Evolutionary conservation across 2,797 vertebrate genomes (phyloP).

Genomic region (Sebastiscus tertius): DNA sequence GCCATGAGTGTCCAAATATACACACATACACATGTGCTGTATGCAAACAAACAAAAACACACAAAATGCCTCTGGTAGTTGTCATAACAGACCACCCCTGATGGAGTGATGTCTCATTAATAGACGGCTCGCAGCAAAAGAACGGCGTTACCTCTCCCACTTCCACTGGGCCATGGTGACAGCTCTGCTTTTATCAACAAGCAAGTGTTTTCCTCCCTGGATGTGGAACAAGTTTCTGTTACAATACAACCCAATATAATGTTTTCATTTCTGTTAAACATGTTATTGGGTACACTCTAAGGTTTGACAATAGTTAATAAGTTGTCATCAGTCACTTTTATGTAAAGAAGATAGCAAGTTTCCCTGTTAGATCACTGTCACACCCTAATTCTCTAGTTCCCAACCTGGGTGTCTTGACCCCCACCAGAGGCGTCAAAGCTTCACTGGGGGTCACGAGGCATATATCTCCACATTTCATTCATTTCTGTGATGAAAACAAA

Average conservation of each 20-base stretch:
- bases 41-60: constrained; percentile 37
- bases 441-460: too few relatives aligned
- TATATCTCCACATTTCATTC: too few relatives aligned
- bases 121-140: constrained; percentile 65
- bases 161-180: constrained; percentile 54
- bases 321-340: background rate
- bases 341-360: background rate
- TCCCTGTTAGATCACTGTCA: background rate
- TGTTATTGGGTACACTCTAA: background rate
- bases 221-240: constrained; percentile 5
- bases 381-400: background rate
- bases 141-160: constrained; percentile 65
- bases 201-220: constrained; percentile 2
- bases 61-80: constrained; percentile 66
- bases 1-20: constrained; percentile 43
- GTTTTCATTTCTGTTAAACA: background rate
- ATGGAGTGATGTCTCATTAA: constrained; percentile 77
- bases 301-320: background rate
- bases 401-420: too few relatives aligned
- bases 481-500: too few relatives aligned
- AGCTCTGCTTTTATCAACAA: constrained; percentile 56
- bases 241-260: background rate
- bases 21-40: background rate
- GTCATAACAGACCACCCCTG: constrained; percentile 68
- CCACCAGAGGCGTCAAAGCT: too few relatives aligned